A percentile compares a stretch with the other conserved stretches of the same genome.
These are phyloP conservation scores for Chrysodeixis includens DNA, from an alignment of 2,888 invertebrate genomes.

Conservation along the genomic window DNA sequence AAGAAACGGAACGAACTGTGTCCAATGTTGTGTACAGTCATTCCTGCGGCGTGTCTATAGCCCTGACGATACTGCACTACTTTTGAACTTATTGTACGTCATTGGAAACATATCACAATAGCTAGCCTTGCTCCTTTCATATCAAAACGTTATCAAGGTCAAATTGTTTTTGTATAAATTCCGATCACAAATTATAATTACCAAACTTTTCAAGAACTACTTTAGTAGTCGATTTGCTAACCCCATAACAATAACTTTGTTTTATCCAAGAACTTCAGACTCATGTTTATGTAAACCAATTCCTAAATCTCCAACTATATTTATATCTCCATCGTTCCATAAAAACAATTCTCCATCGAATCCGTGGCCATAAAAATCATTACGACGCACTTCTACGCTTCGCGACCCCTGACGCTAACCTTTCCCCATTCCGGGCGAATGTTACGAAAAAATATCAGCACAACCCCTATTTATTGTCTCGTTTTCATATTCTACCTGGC, in stretches of 20 bases:
- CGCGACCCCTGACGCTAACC: conserved; percentile 34
- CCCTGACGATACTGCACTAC: background rate
- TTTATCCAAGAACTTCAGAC: background rate
- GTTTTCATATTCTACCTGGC: conserved; percentile 47
- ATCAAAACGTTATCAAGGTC: background rate
- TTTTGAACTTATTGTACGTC: background rate
- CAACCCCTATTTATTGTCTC: conserved; percentile 43
- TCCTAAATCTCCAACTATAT: background rate
- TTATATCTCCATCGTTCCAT: conserved; percentile 20
- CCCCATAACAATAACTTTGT: background rate
- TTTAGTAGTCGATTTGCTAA: background rate
- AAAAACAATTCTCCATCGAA: conserved; percentile 35
- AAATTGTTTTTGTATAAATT: background rate
- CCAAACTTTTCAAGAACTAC: background rate
- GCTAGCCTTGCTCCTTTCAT: background rate
- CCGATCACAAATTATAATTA: background rate
- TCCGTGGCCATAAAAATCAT: conserved; percentile 31
- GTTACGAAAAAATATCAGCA: conserved; percentile 52
- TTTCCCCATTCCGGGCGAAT: conserved; percentile 37
- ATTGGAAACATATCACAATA: background rate
- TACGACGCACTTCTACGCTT: conserved; percentile 42
- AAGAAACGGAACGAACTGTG: background rate
- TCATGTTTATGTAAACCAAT: conserved; percentile 1
- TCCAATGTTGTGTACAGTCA: conserved; percentile 8
- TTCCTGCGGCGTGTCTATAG: conserved; percentile 1